A percentile compares a stretch with the other conserved stretches of the same genome.
Evolutionary conservation across 2,113 vertebrate species (phyloP).

Genomic region (Gadus macrocephalus): DNA sequence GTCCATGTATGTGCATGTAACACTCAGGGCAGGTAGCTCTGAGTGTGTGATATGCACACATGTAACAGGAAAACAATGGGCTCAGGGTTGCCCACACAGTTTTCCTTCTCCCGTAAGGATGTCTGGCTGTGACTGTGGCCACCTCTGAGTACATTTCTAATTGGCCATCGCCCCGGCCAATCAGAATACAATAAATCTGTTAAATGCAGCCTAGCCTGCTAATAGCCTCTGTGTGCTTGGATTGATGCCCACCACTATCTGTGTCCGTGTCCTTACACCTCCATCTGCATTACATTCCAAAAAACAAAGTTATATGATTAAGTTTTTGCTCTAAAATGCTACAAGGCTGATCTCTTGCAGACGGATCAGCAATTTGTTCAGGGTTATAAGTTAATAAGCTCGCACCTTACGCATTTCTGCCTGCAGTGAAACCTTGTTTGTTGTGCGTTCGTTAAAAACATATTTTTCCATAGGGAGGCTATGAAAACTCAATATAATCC

Average conservation of each 20-base stretch:
- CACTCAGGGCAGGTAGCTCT: no score
- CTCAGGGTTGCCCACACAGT: no score
- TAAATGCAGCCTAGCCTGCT: constrained; percentile 44
- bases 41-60: no score
- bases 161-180: constrained; percentile 38
- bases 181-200: constrained; percentile 66
- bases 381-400: constrained; percentile 69
- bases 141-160: constrained; percentile 24
- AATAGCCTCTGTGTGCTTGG: constrained; percentile 43
- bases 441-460: constrained; percentile 24
- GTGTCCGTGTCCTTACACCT: constrained; percentile 25
- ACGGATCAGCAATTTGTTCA: constrained; percentile 61
- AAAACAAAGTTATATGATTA: constrained; percentile 40
- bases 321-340: constrained; percentile 12
- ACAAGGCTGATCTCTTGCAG: constrained; percentile 42
- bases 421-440: constrained; percentile 38
- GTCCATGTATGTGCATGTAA: no score
- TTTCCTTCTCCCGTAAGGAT: not conserved
- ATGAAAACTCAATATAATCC: no score
- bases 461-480: not conserved
- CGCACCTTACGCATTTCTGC: constrained; percentile 40
- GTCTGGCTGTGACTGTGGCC: not conserved
- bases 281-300: constrained; percentile 23
- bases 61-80: no score
- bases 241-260: constrained; percentile 48